phyloP scores from a whole-genome alignment of 37 sponge, comb jelly and placozoan genomes.

The Geodia barretti region DNA sequence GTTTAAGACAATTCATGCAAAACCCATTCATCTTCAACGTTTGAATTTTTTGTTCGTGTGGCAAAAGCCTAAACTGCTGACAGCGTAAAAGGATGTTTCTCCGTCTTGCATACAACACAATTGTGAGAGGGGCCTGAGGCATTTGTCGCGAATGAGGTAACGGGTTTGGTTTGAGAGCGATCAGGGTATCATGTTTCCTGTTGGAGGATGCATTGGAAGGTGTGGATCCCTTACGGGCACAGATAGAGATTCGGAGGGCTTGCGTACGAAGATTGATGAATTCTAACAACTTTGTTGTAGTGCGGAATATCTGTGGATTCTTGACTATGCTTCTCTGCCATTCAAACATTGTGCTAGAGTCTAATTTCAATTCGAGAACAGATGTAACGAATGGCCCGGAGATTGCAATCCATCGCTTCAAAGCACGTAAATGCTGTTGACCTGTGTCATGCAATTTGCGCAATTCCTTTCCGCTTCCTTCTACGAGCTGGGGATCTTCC shows the following conservation, averaged over 20 bases:
- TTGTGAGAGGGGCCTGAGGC: conserved; percentile 2
- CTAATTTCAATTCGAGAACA: conserved; percentile 17
- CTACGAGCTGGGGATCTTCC: conserved; percentile 3
- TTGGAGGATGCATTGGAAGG: too few relatives aligned
- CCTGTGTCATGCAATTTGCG: conserved; percentile 16
- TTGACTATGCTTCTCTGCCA: conserved; percentile 42
- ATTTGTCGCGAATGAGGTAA: not conserved
- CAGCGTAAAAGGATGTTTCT: conserved; percentile 18
- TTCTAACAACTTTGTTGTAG: not conserved
- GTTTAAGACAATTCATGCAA: too few relatives aligned
- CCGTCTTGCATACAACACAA: conserved; percentile 17
- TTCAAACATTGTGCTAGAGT: conserved; percentile 29
- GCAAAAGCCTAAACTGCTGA: not conserved
- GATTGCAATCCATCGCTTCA: conserved; percentile 4
- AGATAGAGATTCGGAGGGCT: conserved; percentile 19
- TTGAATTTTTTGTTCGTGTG: conserved; percentile 10
- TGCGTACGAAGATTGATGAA: conserved; percentile 15
- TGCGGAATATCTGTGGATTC: conserved; percentile 7
- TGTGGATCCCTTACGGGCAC: not conserved
- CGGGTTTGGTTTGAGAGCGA: too few relatives aligned
- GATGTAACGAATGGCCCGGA: conserved; percentile 25
- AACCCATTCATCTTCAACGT: too few relatives aligned
- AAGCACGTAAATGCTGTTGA: conserved; percentile 23
- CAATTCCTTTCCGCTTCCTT: conserved; percentile 17
- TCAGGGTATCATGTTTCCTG: too few relatives aligned